Conservation (phyloP, 1,140 invertebrate genomes). For the Eulimnadia texana region DNA sequence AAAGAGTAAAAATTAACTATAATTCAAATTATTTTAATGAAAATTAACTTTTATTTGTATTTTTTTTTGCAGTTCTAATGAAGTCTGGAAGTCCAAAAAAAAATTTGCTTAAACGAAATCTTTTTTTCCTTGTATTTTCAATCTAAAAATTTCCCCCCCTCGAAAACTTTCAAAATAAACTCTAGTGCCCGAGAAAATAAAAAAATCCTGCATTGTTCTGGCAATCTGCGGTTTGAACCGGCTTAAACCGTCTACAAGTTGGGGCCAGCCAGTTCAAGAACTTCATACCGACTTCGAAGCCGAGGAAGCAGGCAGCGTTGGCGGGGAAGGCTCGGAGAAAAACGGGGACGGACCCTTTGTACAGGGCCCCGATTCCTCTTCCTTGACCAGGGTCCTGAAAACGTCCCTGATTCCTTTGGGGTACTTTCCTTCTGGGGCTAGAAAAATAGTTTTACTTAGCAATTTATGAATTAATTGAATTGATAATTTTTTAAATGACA, state of each 20-base stretch:
- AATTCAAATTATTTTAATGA: not conserved
- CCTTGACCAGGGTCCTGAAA: slow-evolving; percentile 49
- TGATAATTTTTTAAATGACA: too few species aligned
- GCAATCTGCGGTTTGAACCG: too few species aligned
- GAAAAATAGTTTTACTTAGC: too few species aligned
- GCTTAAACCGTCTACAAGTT: too few species aligned
- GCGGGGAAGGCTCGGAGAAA: slow-evolving; percentile 82
- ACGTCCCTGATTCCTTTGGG: slow-evolving; percentile 74
- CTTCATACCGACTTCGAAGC: slow-evolving; percentile 56
- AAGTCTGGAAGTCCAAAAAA: slow-evolving; percentile 1
- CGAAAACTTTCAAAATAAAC: too few species aligned
- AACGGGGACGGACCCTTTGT: slow-evolving; percentile 70
- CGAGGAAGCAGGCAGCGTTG: slow-evolving; percentile 85
- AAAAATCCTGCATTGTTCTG: slow-evolving; percentile 5
- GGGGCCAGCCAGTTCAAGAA: slow-evolving; percentile 43
- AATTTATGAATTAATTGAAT: too few species aligned
- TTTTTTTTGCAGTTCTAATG: slow-evolving; percentile 5
- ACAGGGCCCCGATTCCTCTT: slow-evolving; percentile 61
- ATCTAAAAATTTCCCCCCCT: too few species aligned
- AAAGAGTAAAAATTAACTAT: slow-evolving; percentile 37
- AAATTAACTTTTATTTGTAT: not conserved
- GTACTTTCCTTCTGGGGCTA: slow-evolving; percentile 76
- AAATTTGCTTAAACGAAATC: slow-evolving; percentile 9
- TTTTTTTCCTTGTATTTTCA: slow-evolving; percentile 3
- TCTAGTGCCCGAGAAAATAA: too few species aligned